phyloP scores from a whole-genome alignment of 2,113 vertebrate genomes.

The Prietella phreatophila region DNA sequence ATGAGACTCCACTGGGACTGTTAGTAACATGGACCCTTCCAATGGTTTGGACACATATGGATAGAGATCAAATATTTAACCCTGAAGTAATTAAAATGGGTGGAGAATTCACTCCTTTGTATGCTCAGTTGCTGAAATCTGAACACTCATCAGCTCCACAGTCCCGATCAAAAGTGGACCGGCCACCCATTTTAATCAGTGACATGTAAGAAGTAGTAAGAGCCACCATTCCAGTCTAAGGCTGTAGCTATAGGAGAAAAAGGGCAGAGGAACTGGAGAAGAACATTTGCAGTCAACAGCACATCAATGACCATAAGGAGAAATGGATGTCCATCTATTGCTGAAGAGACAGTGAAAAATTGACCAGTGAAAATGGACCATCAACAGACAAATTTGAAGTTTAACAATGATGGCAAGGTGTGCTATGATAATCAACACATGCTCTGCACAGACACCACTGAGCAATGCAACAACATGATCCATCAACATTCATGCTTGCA shows the following conservation, averaged over 20 bases:
- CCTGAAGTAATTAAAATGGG: constrained; percentile 27
- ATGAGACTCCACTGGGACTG: constrained; percentile 57
- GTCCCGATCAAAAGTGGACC: background rate
- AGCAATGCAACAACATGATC: constrained; percentile 63
- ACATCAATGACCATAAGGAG: constrained; percentile 47
- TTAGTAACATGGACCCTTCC: constrained; percentile 24
- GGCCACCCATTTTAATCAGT: constrained; percentile 36
- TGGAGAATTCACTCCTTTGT: background rate
- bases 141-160: background rate
- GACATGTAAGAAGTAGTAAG: constrained; percentile 17
- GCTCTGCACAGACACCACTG: constrained; percentile 49
- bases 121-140: background rate
- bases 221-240: constrained; percentile 24
- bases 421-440: constrained; percentile 55
- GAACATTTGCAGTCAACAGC: constrained; percentile 43
- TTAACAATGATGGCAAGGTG: constrained; percentile 46
- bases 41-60: constrained; percentile 40
- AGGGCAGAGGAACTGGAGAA: constrained; percentile 38
- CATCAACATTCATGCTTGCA: constrained; percentile 52
- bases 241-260: constrained; percentile 9
- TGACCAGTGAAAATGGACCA: constrained; percentile 39
- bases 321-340: constrained; percentile 44
- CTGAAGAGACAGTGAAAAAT: constrained; percentile 47
- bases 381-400: constrained; percentile 52
- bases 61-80: constrained; percentile 17